Percentiles rank a stretch among this genome's conserved stretches.
phyloP scores from a whole-genome alignment of 2,888 invertebrate species.

The Torymus aiolomorphi region DNA sequence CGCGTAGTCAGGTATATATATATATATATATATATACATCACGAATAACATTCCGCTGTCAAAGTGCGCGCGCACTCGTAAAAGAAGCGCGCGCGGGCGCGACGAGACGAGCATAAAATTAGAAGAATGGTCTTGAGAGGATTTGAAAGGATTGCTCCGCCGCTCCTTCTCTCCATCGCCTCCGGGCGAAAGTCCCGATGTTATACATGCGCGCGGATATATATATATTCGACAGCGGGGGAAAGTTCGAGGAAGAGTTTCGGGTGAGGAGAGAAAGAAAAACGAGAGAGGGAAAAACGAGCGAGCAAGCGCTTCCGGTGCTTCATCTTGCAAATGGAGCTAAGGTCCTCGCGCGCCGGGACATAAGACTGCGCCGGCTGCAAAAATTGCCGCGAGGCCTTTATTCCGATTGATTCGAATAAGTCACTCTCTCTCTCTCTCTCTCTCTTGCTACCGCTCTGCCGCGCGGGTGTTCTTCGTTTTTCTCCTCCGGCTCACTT shows the following conservation, averaged over 20 bases:
- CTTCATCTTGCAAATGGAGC: slow-evolving; percentile 58
- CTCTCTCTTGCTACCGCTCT: too few relatives aligned
- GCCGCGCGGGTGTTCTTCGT: too few relatives aligned
- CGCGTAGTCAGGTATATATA: too few relatives aligned
- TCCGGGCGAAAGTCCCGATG: slow-evolving; percentile 20
- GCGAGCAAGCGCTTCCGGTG: slow-evolving; percentile 56
- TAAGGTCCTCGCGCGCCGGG: background rate
- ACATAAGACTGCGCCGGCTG: background rate
- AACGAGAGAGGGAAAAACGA: slow-evolving; percentile 40
- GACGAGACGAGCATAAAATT: slow-evolving; percentile 67
- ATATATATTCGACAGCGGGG: slow-evolving; percentile 14
- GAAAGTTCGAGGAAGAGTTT: slow-evolving; percentile 34
- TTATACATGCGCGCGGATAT: slow-evolving; percentile 30
- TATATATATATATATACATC: too few relatives aligned
- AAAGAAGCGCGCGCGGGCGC: slow-evolving; percentile 59
- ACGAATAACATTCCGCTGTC: slow-evolving; percentile 16
- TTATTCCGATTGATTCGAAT: slow-evolving; percentile 52
- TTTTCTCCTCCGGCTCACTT: background rate
- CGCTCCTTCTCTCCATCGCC: background rate
- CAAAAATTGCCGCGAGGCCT: slow-evolving; percentile 51
- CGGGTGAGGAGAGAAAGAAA: slow-evolving; percentile 18
- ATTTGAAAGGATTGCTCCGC: slow-evolving; percentile 68
- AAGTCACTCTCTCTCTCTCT: background rate
- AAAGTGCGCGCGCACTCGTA: slow-evolving; percentile 61
- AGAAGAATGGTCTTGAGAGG: slow-evolving; percentile 65